Evolutionary conservation across 2,797 vertebrate species (phyloP).

Genomic region (Micropoecilia bifurca): DNA sequence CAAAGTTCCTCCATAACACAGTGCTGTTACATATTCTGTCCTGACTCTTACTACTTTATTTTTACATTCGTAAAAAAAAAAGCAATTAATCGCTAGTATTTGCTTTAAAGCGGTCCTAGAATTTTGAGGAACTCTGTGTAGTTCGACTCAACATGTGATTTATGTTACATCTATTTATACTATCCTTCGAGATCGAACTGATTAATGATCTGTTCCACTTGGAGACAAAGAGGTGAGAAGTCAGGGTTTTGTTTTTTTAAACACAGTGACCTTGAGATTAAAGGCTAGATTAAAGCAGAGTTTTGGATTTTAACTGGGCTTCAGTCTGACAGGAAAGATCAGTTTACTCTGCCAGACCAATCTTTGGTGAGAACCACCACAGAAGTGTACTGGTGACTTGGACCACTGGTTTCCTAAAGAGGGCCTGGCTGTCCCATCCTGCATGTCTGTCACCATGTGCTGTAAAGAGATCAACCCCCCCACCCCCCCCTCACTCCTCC

Average conservation of each 20-base stretch:
- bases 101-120: background rate
- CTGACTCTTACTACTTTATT: background rate
- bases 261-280: slow-evolving; percentile 66
- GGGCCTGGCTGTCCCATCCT: slow-evolving; percentile 62
- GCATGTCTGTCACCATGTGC: slow-evolving; percentile 70
- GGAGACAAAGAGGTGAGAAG: slow-evolving; percentile 60
- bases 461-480: slow-evolving; percentile 15
- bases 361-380: slow-evolving; percentile 22
- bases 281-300: slow-evolving; percentile 23
- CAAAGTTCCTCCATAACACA: background rate
- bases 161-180: slow-evolving; percentile 66
- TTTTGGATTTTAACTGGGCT: slow-evolving; percentile 4
- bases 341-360: slow-evolving; percentile 12
- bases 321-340: slow-evolving; percentile 9
- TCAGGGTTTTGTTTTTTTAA: slow-evolving; percentile 10
- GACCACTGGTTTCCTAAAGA: slow-evolving; percentile 38
- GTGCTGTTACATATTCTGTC: background rate
- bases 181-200: slow-evolving; percentile 63
- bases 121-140: slow-evolving; percentile 44
- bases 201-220: slow-evolving; percentile 71
- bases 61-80: background rate
- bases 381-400: slow-evolving; percentile 26
- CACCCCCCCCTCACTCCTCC: slow-evolving; percentile 3
- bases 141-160: slow-evolving; percentile 55
- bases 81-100: background rate